A percentile compares a stretch with the other conserved stretches of the same genome.
Conservation (phyloP, 2,113 vertebrate genomes). For the Alces alces region DNA sequence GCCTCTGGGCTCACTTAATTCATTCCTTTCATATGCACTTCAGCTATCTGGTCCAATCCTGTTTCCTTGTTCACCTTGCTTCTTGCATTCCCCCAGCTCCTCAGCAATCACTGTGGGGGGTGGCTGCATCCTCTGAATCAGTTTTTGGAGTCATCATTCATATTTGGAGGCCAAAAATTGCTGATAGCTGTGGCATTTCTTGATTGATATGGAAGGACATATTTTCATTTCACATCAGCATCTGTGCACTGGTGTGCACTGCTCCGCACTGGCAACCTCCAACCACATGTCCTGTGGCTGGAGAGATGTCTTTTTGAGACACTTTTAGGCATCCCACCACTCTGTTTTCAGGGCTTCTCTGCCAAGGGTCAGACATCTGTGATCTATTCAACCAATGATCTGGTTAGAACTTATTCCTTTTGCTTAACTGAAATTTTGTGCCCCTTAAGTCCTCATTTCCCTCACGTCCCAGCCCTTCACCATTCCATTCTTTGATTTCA, state of each 20-base stretch:
- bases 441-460: background rate
- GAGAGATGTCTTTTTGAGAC: background rate
- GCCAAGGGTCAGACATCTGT: background rate
- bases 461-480: background rate
- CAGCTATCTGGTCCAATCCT: background rate
- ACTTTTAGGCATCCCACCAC: background rate
- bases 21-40: background rate
- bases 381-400: accelerated
- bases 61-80: background rate
- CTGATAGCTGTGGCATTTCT: background rate
- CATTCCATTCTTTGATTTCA: background rate
- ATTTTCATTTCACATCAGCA: background rate
- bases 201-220: background rate
- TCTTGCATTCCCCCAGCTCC: background rate
- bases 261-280: background rate
- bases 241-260: background rate
- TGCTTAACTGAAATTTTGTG: background rate
- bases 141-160: background rate
- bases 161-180: background rate
- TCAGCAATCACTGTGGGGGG: background rate
- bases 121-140: background rate
- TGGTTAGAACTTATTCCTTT: background rate
- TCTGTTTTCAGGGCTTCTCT: background rate
- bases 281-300: background rate
- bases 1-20: background rate